These are phyloP conservation scores for Neodiprion fabricii DNA, from an alignment of 1,140 invertebrate species.

Conservation along the genomic window DNA sequence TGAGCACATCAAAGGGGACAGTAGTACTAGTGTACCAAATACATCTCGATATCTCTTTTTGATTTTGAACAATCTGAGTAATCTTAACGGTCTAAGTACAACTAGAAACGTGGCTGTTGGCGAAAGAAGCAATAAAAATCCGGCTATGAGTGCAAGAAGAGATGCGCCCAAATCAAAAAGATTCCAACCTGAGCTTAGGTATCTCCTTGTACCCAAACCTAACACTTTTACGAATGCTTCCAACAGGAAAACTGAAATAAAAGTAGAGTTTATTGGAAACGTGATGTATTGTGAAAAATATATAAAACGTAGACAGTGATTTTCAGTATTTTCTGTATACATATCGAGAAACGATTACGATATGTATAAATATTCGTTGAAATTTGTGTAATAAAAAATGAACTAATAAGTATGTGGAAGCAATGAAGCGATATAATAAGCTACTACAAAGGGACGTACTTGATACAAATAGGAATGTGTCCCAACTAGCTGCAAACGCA, in stretches of 20 bases:
- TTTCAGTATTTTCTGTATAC: neutral
- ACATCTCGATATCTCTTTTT: constrained; percentile 90
- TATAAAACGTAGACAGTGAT: constrained; percentile 19
- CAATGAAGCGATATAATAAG: constrained; percentile 22
- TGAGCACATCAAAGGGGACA: constrained; percentile 78
- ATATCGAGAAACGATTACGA: too few relatives aligned
- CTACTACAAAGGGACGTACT: constrained; percentile 62
- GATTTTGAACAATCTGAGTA: constrained; percentile 78
- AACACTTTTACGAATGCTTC: constrained; percentile 80
- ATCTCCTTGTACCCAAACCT: constrained; percentile 73
- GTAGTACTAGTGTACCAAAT: constrained; percentile 85
- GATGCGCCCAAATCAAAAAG: constrained; percentile 83
- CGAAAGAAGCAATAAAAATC: constrained; percentile 69
- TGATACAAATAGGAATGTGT: constrained; percentile 73
- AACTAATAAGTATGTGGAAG: constrained; percentile 23
- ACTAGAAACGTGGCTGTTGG: constrained; percentile 77
- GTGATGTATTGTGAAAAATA: constrained; percentile 48
- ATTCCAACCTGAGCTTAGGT: constrained; percentile 87
- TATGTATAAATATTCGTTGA: too few relatives aligned
- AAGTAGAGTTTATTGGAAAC: constrained; percentile 40
- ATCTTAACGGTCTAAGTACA: constrained; percentile 72
- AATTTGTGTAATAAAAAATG: too few relatives aligned
- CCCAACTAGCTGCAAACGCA: constrained; percentile 75
- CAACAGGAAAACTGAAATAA: constrained; percentile 73
- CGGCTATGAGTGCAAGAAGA: constrained; percentile 70